Evolutionary conservation across 1,140 invertebrate species (phyloP), one percentile per base, ranked within the genome.

Genomic region (Ditylenchus dipsaci): DNA sequence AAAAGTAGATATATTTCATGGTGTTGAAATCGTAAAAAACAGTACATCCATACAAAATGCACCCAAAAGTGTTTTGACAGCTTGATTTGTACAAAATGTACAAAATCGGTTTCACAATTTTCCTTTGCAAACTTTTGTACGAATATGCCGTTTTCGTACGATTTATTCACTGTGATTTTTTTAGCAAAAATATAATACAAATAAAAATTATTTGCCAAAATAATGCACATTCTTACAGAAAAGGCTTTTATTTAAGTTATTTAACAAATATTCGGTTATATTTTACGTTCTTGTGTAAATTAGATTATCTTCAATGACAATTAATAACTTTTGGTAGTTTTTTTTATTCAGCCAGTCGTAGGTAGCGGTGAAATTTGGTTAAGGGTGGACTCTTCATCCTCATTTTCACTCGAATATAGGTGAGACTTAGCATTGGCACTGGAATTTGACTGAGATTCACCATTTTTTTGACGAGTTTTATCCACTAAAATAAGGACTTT

Each of bases 371-470:
- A 65, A 7, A 65, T 58, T 65, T 65, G 63, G 33, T 65, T 65
- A 7, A 65, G 42, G n/a, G 63, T 65, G 3, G 63, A 65, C 19
- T 65, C 63, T 65, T 65, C 63, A 17, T 63, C 63, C 19, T 65
- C 63, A 11, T 63, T 19, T 8, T 29, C 29, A 29, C n/a, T 61
- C 5, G 38, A 61, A 21, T 30, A 19, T 27, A 43, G 29, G 3
- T 29, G 53, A 13, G 53, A 23, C 13, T 23, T 56, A 9, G 53
- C 29, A 23, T 56, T 29, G 21, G 59, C n/a, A 30, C 38, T 61
- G 27, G 29, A 61, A 26, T 61, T 21, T 61, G 59, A 30, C 19
- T 27, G 29, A 13, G 5, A 3, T 38, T 38, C 33, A 38, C 33
- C 33, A 3, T 38, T 38, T 5, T 38, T 38, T 38, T 38, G 33